Evolutionary conservation across 1,140 invertebrate species (phyloP).

Genomic region (Conopomorpha cramerella): DNA sequence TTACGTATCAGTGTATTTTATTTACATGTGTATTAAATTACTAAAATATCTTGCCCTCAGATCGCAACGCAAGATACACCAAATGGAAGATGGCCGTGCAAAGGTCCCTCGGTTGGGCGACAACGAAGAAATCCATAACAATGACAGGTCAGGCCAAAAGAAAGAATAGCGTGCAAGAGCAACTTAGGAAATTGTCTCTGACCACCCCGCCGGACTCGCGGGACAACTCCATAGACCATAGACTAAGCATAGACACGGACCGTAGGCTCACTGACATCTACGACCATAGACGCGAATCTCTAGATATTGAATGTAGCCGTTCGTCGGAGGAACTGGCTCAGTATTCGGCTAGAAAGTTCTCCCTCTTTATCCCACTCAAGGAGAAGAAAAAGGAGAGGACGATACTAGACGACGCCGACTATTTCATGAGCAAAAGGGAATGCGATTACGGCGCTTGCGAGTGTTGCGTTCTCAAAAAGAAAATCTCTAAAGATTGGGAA

Average conservation of each 20-base stretch:
- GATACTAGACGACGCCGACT: constrained; percentile 40
- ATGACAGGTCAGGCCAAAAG: constrained; percentile 72
- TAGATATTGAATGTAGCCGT: constrained; percentile 21
- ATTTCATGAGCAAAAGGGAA: constrained; percentile 41
- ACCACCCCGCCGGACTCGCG: constrained; percentile 2
- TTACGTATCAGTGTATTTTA: no score
- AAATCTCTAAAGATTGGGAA: constrained; percentile 36
- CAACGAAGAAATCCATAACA: constrained; percentile 68
- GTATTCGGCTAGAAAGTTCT: constrained; percentile 37
- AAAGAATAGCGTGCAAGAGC: constrained; percentile 27
- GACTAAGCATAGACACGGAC: constrained; percentile 4
- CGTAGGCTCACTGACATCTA: constrained; percentile 16
- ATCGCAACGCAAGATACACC: constrained; percentile 78
- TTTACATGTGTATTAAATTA: not conserved
- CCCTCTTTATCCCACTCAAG: constrained; percentile 25
- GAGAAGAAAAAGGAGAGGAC: constrained; percentile 24
- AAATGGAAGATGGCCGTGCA: constrained; percentile 94
- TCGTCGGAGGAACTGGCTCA: constrained; percentile 30
- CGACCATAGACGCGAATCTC: constrained; percentile 9
- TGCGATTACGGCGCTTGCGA: constrained; percentile 43
- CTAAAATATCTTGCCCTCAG: constrained; percentile 46
- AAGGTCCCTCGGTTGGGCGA: constrained; percentile 85
- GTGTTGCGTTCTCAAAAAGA: constrained; percentile 32
- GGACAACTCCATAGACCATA: not conserved
- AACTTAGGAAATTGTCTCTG: constrained; percentile 19